Evolutionary conservation across 2,797 vertebrate genomes (phyloP).

Genomic region (Eulemur rubriventer): DNA sequence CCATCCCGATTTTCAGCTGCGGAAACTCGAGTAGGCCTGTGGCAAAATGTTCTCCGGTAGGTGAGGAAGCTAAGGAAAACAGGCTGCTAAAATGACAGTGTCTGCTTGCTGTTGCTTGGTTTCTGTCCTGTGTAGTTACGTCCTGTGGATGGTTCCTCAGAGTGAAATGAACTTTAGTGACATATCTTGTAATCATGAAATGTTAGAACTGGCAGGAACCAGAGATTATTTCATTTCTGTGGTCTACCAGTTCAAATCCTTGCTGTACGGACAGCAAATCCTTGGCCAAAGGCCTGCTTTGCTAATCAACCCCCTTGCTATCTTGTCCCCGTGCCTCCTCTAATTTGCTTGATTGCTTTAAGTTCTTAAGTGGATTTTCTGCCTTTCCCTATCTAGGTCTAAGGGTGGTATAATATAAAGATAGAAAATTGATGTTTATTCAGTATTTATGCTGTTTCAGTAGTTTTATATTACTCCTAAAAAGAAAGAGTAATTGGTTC

Average conservation of each 20-base stretch:
- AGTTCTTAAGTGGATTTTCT: not conserved
- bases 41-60: not conserved
- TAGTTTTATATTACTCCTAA: not conserved
- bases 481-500: slow-evolving; percentile 12
- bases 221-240: not conserved
- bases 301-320: not conserved
- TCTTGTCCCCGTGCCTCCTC: not conserved
- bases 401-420: not conserved
- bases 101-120: not conserved
- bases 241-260: not conserved
- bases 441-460: not conserved
- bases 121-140: not conserved
- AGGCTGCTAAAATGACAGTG: not conserved
- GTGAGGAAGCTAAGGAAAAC: not conserved
- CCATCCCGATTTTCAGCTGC: not conserved
- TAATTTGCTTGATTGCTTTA: not conserved
- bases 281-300: not conserved
- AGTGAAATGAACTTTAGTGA: not conserved
- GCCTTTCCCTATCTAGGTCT: not conserved
- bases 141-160: not conserved
- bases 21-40: not conserved
- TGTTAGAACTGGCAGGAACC: not conserved
- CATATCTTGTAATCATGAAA: not conserved
- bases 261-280: not conserved
- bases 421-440: not conserved